phyloP scores from a whole-genome alignment of 2,888 invertebrate genomes.

The Drosophila formosana region DNA sequence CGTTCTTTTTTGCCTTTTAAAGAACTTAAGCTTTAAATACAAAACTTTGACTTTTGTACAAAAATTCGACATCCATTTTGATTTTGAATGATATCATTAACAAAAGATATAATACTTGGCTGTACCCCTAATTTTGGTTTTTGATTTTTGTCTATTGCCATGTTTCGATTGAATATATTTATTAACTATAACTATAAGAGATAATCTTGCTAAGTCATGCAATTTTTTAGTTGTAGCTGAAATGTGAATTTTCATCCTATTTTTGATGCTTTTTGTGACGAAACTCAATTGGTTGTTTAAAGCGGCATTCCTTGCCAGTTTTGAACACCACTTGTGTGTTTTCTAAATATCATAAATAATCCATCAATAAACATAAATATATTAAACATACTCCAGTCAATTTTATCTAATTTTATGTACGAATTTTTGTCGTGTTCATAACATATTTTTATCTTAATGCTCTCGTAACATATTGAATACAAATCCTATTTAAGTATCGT shows the following conservation, averaged over 20 bases:
- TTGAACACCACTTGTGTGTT: slow-evolving; percentile 1
- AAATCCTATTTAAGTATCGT: slow-evolving; percentile 58
- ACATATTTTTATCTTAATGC: slow-evolving; percentile 42
- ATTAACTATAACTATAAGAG: slow-evolving; percentile 38
- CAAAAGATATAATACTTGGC: slow-evolving; percentile 38
- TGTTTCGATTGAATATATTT: slow-evolving; percentile 56
- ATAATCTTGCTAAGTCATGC: slow-evolving; percentile 59
- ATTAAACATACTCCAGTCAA: slow-evolving; percentile 4
- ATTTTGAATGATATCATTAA: slow-evolving; percentile 49
- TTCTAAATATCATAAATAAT: slow-evolving; percentile 15
- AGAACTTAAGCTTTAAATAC: slow-evolving; percentile 2
- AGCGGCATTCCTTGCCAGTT: neutral
- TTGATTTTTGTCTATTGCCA: slow-evolving; percentile 60
- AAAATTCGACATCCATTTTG: slow-evolving; percentile 30
- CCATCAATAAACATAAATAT: slow-evolving; percentile 15
- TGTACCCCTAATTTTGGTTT: slow-evolving; percentile 28
- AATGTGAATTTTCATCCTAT: slow-evolving; percentile 59
- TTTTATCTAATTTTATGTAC: slow-evolving; percentile 42
- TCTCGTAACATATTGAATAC: slow-evolving; percentile 54
- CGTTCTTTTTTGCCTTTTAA: neutral
- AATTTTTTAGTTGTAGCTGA: slow-evolving; percentile 72
- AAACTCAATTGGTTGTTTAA: slow-evolving; percentile 19
- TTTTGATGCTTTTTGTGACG: slow-evolving; percentile 31
- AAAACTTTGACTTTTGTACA: slow-evolving; percentile 52
- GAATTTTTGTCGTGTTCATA: slow-evolving; percentile 60